Evolutionary conservation across 2,113 vertebrate species (phyloP), one percentile per base, ranked within the genome.

Genomic region (Megatriorchis doriae): DNA sequence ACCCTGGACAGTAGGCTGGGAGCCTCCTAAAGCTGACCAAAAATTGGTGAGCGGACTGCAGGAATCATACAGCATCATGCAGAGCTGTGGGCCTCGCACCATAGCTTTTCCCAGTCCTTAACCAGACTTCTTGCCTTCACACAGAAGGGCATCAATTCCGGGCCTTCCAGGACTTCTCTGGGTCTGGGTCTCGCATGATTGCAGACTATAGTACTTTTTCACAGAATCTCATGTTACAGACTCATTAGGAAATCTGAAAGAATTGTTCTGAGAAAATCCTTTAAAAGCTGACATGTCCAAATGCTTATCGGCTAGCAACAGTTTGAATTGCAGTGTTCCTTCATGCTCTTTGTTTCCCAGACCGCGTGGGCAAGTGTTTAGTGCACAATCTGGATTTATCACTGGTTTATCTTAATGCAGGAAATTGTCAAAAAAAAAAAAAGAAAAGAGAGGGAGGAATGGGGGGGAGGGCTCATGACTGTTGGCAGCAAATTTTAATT

Each of bases 401-500:
- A 29, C 20, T 82, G 23, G 40, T 82, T 91, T 75, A 59, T 93
- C 87, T 74, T 81, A 65, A 86, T 73, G 89, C 73, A 94, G 68
- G 71, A 90, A 90, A 95, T 48, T 40, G 22, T 53, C 38, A 53
- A 53, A 53, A 53, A 65, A 68, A 48, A 50, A 50, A 63, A 66
- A 36, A 43, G 19, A 31, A 22, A 66, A 45, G 5, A 43, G 27
- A 66, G 9, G 32, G 36, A 90, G 45, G 58, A 58, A 42, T 16
- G 29, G 56, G 42, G 20, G 34, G 79, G 61, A 81, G 47, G 47
- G 52, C 58, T 80, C 25, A 45, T 58, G 80, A 56, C 16, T 84
- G 42, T 86, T 86, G 86, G 72, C 77, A 94, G 90, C 59, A 90
- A 74, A 81, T 86, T 94, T 93, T 88, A 78, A 50, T 88, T 93